Evolutionary conservation across 2,113 vertebrate genomes (phyloP).

Genomic region (Mesembrinibis cayennensis): DNA sequence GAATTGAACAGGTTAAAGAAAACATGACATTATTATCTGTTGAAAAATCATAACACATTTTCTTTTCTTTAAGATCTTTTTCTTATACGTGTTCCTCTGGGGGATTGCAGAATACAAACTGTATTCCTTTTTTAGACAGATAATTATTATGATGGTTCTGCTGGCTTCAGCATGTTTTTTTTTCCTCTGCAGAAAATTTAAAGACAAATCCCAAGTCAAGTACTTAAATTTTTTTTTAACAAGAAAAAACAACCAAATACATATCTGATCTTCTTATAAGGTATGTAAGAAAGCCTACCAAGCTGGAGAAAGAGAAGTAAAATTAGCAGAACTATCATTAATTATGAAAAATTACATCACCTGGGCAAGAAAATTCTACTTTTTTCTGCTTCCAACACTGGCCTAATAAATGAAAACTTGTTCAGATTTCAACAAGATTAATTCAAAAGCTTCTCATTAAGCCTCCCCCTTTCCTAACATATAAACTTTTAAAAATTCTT

Average conservation of each 20-base stretch:
- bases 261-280: background rate
- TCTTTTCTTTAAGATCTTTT: background rate
- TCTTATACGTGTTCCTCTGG: background rate
- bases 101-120: background rate
- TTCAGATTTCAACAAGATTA: background rate
- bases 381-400: background rate
- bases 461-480: background rate
- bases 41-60: background rate
- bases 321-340: background rate
- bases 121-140: background rate
- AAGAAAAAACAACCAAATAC: background rate
- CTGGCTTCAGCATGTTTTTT: background rate
- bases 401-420: background rate
- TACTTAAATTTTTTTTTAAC: background rate
- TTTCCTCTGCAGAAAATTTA: background rate
- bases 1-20: constrained; percentile 36
- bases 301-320: background rate
- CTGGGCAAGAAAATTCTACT: background rate
- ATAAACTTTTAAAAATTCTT: background rate
- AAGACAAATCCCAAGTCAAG: constrained; percentile 13
- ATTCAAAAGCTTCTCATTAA: background rate
- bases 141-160: background rate
- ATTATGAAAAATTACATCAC: background rate
- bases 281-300: background rate
- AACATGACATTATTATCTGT: background rate